These are phyloP conservation scores for Holothuria scabra DNA, from an alignment of 53 echinoderm and acorn worm genomes.

Conservation along the genomic window DNA sequence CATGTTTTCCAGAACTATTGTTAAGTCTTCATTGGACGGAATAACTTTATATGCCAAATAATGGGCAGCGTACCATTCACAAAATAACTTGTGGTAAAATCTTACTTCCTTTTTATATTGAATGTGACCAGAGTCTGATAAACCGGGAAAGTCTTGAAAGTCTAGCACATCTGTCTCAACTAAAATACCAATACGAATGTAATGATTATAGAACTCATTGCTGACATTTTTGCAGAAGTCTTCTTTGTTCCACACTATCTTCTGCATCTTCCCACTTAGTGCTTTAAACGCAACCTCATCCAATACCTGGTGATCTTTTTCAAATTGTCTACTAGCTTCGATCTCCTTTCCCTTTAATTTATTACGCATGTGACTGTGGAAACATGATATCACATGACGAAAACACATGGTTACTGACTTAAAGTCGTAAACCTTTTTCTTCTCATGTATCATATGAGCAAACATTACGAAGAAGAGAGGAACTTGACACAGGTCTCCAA, in stretches of 20 bases:
- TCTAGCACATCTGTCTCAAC: slow-evolving; percentile 9
- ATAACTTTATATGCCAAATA: neutral
- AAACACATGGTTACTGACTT: slow-evolving; percentile 9
- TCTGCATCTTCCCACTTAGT: neutral
- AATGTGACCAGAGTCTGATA: neutral
- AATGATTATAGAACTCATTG: neutral
- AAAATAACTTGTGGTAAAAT: slow-evolving; percentile 20
- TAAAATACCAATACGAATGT: slow-evolving; percentile 13
- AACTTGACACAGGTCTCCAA: slow-evolving; percentile 12
- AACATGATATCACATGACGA: slow-evolving; percentile 19
- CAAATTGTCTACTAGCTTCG: neutral
- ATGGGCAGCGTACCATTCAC: slow-evolving; percentile 32
- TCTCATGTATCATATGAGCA: slow-evolving; percentile 18
- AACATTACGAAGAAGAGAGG: slow-evolving; percentile 17
- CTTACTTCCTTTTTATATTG: slow-evolving; percentile 37
- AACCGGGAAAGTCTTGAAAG: neutral
- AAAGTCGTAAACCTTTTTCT: slow-evolving; percentile 11
- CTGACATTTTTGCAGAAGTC: neutral
- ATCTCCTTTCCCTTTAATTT: neutral
- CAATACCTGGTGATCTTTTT: neutral
- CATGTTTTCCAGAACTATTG: neutral
- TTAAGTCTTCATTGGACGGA: no score
- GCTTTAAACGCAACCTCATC: slow-evolving; percentile 18
- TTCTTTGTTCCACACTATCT: slow-evolving; percentile 22
- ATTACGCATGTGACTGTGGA: slow-evolving; percentile 13